These are phyloP conservation scores for Canis aureus DNA, from an alignment of 2,113 vertebrate genomes.

Conservation along the genomic window DNA sequence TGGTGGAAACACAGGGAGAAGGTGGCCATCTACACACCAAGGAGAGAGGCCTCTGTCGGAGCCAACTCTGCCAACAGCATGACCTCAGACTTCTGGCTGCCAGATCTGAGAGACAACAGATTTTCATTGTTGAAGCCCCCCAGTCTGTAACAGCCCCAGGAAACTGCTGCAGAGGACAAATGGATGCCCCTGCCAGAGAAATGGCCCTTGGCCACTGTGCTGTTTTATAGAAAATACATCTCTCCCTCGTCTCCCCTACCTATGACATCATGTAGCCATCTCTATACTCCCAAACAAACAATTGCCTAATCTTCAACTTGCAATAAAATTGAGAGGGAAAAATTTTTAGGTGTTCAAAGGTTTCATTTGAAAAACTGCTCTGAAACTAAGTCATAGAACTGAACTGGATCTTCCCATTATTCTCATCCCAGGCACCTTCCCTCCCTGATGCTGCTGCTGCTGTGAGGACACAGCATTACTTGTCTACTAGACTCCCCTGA, in stretches of 20 bases:
- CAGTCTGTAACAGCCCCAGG: accelerated
- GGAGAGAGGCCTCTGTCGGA: background rate
- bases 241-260: background rate
- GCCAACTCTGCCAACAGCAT: background rate
- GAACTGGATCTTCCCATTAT: background rate
- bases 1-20: background rate
- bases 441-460: accelerated
- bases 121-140: background rate
- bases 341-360: background rate
- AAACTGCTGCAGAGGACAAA: background rate
- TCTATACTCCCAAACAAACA: too few species aligned
- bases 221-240: background rate
- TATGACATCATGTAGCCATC: background rate
- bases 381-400: background rate
- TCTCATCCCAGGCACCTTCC: too few species aligned
- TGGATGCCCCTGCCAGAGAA: background rate
- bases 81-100: background rate
- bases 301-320: background rate
- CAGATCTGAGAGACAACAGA: background rate
- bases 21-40: background rate
- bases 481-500: background rate
- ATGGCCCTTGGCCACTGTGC: accelerated
- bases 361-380: background rate
- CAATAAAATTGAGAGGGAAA: background rate
- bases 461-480: background rate